Evolutionary conservation across 2,113 vertebrate genomes (phyloP).

Genomic region (Phylloscopus trochiloides): DNA sequence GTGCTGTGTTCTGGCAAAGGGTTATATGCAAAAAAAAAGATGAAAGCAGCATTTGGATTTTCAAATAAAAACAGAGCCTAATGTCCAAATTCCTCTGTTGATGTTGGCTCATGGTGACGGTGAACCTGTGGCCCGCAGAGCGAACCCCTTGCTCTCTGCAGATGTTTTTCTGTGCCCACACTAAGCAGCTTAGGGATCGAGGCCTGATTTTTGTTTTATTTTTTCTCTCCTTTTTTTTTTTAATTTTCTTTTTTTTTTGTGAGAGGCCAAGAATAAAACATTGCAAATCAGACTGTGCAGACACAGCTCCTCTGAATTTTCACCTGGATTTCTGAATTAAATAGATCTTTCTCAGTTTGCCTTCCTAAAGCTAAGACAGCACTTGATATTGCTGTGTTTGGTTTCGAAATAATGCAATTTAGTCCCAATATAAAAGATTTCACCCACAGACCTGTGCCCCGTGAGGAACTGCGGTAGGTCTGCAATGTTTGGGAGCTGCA

Average conservation of each 20-base stretch:
- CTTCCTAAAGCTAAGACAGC: background rate
- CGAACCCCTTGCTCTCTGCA: conserved; percentile 21
- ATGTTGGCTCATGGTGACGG: conserved; percentile 11
- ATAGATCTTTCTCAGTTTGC: background rate
- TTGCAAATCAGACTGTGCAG: background rate
- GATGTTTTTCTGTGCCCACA: conserved; percentile 17
- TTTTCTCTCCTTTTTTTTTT: background rate
- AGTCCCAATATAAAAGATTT: background rate
- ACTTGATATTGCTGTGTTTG: background rate
- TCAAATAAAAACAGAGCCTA: conserved; percentile 44
- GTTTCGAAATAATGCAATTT: background rate
- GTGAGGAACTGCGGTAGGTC: background rate
- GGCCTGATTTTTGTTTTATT: background rate
- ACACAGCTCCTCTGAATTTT: background rate
- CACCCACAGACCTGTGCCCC: background rate
- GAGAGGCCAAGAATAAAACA: background rate
- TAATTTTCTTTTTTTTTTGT: too few species aligned
- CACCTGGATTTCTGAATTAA: background rate
- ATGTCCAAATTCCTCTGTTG: conserved; percentile 34
- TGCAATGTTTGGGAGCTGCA: background rate
- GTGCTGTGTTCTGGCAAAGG: background rate
- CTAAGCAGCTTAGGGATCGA: background rate
- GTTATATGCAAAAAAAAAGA: conserved; percentile 20
- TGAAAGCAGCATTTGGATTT: conserved; percentile 41
- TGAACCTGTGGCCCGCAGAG: background rate